Evolutionary conservation across 2,797 vertebrate species (phyloP), one percentile per base, ranked within the genome.

Genomic region (Botia almorhae): DNA sequence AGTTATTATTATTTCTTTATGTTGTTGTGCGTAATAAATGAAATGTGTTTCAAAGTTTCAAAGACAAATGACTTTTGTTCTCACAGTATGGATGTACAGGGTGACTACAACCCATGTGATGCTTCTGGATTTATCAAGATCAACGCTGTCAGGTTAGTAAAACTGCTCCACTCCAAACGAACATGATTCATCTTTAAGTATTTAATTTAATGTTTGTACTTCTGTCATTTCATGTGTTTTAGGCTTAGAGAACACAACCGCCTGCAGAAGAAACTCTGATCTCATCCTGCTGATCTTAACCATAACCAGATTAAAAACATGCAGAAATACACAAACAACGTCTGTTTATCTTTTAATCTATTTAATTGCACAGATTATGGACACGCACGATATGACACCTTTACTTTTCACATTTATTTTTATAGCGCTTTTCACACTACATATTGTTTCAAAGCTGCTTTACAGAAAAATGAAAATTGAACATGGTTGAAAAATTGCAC

Each of bases 91-190:
- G 94, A 99, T 0, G 95, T 97, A 4, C 97, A 98, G 74, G 98
- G 98, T 16, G 93, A 98, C 82, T 99, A 98, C 0, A 92, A 99
- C 81, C 98, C 97, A 0, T 90, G 91, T 0, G 98, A 99, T 0
- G 97, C 98, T 51, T 96, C 97, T 0, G 98, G 98, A 70, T 99
- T 99, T 93, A 99, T 99, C 94, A 95, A 92, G 90, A 96, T 99
- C 90, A 97, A 97, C 51, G 94, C 97, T 0, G 94, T 99, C 89
- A 96, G 97, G 98, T 99, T 26, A 74, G 91, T 85, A 1, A 17
- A 0, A 46, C 14, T 1, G 7, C 51, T 17, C 21, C 19, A 10
- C 4, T 60, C 12, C 2, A 17, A 14, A 10, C 51, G 16, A 26
- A 6, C 7, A 0, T 2, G n/a, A 23, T 7, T 0, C 12, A 0